Evolutionary conservation across 37 sponge, comb jelly and placozoan species (phyloP), one percentile per base, ranked within the genome.

Genomic region (Crambe crambe): DNA sequence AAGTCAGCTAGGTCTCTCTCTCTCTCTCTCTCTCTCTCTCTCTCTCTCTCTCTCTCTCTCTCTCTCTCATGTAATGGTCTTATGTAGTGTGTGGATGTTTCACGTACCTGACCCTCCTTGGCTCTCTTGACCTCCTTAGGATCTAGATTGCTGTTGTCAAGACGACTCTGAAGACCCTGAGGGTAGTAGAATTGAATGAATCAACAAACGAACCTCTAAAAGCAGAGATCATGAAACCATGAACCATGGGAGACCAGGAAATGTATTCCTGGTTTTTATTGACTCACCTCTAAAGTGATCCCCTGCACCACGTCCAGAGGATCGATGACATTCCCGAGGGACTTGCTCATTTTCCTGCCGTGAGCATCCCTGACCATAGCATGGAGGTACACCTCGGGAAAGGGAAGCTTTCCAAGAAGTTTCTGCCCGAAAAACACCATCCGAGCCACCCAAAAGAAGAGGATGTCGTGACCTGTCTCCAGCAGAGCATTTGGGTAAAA

Each of bases 371-470:
- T 40, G 58, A 98, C 94, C 86, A 98, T 96, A 30, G 99, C 92
- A 81, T 98, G 96, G 44, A 98, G 84, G 72, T 93, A 98, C 36
- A 98, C 93, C 79, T 98, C 96, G 4, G 81, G 51, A 71, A 98
- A 95, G 54, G 99, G 99, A 0, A 96, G 69, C 60, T 90, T 44
- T 26, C 94, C 99, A 77, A 90, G 89, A 10, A 98, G 87, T 82
- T 93, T 93, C 80, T 87, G 92, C 0, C 91, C 93, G 78, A 95
- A 92, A 81, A 95, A 89, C 42, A 96, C 94, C 97, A 96, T 96
- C 31, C 97, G 63, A 23, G 99, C 99, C 56, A 98, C 99, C 99
- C 99, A 98, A 85, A 98, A 98, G 88, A 98, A 98, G 73, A 98
- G 89, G 65, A 98, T 98, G 84, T 98, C 99, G 51, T 98, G 96